Conservation (phyloP, 2,113 vertebrate genomes). For the Proteles cristata region DNA sequence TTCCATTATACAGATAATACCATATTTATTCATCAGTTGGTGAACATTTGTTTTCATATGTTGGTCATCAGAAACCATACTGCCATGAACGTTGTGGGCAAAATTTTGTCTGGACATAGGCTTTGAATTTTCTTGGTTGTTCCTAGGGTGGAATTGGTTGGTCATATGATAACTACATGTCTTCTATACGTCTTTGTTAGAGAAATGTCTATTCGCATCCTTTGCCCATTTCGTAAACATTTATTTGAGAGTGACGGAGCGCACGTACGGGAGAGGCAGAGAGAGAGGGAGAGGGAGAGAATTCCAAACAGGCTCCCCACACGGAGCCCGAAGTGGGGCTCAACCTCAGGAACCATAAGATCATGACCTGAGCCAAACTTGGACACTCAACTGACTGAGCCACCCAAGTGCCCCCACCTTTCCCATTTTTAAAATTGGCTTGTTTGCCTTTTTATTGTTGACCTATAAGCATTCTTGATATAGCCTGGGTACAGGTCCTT, state of each 20-base stretch:
- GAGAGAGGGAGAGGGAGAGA: not conserved
- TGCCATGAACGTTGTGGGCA: not conserved
- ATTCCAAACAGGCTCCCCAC: not conserved
- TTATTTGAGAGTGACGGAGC: not conserved
- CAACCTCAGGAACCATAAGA: not conserved
- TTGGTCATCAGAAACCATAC: not conserved
- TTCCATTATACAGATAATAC: not conserved
- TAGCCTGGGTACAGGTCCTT: not conserved
- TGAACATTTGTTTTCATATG: not conserved
- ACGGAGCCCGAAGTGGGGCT: not conserved
- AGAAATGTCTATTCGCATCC: not conserved
- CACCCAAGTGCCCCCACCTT: not conserved
- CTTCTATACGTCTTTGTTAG: not conserved
- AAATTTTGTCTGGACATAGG: not conserved
- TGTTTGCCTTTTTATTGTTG: not conserved
- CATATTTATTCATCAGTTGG: not conserved
- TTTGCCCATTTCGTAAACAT: not conserved
- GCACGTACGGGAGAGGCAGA: not conserved
- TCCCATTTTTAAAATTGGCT: not conserved
- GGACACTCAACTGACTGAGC: not conserved
- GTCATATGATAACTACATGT: not conserved
- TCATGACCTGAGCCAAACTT: not conserved
- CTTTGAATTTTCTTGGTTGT: not conserved
- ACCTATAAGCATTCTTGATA: constrained; percentile 2
- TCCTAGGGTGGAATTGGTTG: not conserved